Evolutionary conservation across 2,113 vertebrate genomes (phyloP), one percentile per base, ranked within the genome.

Genomic region (Triplophysa rosa): DNA sequence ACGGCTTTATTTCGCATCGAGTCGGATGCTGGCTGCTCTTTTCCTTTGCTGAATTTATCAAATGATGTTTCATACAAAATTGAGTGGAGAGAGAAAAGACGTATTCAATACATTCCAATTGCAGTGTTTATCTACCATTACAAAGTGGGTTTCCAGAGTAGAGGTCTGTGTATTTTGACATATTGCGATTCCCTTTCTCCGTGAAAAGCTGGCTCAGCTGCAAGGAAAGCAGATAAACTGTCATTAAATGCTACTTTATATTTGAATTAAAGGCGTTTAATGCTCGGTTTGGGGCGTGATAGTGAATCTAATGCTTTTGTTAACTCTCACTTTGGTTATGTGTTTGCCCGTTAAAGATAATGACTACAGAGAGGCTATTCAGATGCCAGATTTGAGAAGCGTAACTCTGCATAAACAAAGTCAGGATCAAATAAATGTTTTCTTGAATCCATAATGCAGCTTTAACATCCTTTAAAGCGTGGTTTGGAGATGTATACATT

Each of bases 221-320:
- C 45, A 77, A 70, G 26, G 40, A 21, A 24, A 74, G 76, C 56
- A 67, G 71, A 61, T 78, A 85, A 89, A 84, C 79, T 59, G 66
- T 84, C 71, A 86, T 87, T 87, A 86, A 83, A 81, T 78, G 62
- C 69, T 65, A 74, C 81, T 82, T 83, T 89, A 73, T 83, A 80
- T 83, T 82, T 66, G 84, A 87, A 89, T 88, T 88, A 80, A 84
- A 89, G 73, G 68, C 80, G 69, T 88, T 88, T 87, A 69, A 59
- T 79, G 87, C 84, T 82, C 75, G 81, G 76, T 80, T 67, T 84
- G 71, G 29, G 77, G 66, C 86, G 86, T 83, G 78, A 54, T 67
- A 19, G 63, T 74, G 56, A 76, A 85, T 89, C 84, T 89, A 87
- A 63, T 65, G 65, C 79, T 45, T 82, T 82, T 85, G 82, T 80